A percentile compares a stretch with the other conserved stretches of the same genome.
Conservation (phyloP, 2,797 vertebrate species). For the Sarcophilus harrisii region DNA sequence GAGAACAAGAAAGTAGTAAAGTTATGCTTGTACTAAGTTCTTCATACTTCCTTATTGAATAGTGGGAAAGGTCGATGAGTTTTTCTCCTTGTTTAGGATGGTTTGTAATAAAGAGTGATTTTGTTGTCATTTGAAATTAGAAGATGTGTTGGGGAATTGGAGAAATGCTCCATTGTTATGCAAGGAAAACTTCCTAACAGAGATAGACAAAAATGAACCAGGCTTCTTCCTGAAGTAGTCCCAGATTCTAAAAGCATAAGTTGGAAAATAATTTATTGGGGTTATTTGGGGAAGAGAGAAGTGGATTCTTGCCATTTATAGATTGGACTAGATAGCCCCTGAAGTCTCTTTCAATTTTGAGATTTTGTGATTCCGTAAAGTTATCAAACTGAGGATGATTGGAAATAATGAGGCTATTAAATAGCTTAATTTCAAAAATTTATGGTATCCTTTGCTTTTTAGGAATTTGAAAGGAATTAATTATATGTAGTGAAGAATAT, state of each 20-base stretch:
- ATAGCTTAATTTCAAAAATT: conserved; percentile 4
- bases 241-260: neutral
- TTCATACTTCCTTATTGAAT: neutral
- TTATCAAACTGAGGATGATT: neutral
- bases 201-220: neutral
- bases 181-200: neutral
- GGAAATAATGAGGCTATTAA: conserved; percentile 7
- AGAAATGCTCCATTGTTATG: neutral
- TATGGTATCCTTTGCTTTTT: conserved; percentile 14
- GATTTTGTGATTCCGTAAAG: neutral
- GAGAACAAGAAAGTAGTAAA: neutral
- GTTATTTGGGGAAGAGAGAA: neutral
- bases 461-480: conserved; percentile 40
- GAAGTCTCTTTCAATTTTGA: neutral
- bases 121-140: neutral
- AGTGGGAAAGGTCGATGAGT: neutral
- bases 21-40: neutral
- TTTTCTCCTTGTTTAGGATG: neutral
- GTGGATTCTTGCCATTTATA: neutral
- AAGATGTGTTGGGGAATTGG: neutral
- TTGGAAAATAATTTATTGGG: neutral
- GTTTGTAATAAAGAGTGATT: neutral
- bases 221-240: neutral
- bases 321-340: neutral
- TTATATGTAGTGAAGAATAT: conserved; percentile 15